Conservation (phyloP, 1,140 invertebrate species). For the Drosophila malerkotliana region DNA sequence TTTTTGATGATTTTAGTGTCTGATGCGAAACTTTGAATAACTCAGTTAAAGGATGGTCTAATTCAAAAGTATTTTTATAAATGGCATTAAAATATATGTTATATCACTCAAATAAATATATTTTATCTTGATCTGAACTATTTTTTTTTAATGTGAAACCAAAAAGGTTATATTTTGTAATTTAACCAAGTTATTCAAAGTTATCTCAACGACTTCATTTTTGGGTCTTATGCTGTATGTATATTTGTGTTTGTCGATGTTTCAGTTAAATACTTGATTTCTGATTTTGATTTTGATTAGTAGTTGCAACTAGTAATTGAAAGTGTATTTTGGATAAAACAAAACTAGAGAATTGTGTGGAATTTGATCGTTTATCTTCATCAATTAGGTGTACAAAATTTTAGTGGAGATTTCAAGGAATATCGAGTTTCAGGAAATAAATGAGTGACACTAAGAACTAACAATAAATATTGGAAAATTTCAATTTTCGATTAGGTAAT, state of each 20-base stretch:
- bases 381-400: slow-evolving; percentile 5
- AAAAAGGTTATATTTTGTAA: too few species aligned
- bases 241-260: slow-evolving; percentile 32
- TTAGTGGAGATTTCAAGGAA: slow-evolving; percentile 14
- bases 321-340: slow-evolving; percentile 7
- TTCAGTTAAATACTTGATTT: slow-evolving; percentile 22
- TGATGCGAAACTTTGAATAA: slow-evolving; percentile 30
- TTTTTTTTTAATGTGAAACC: too few species aligned
- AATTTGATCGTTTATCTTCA: slow-evolving; percentile 16
- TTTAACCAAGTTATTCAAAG: slow-evolving; percentile 23
- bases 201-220: slow-evolving; percentile 1
- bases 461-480: slow-evolving; percentile 47
- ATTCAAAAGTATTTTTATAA: neutral
- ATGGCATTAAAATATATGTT: too few species aligned
- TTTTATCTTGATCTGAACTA: neutral
- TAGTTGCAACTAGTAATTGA: slow-evolving; percentile 18
- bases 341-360: slow-evolving; percentile 22
- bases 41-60: neutral
- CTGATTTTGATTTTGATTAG: slow-evolving; percentile 34
- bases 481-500: slow-evolving; percentile 37
- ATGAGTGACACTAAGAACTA: slow-evolving; percentile 35
- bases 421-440: slow-evolving; percentile 18
- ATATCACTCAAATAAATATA: neutral
- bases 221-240: slow-evolving; percentile 37
- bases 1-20: slow-evolving; percentile 11